These are phyloP conservation scores for Lordiphosa fenestrarum DNA, from an alignment of 2,888 invertebrate species.

Conservation along the genomic window DNA sequence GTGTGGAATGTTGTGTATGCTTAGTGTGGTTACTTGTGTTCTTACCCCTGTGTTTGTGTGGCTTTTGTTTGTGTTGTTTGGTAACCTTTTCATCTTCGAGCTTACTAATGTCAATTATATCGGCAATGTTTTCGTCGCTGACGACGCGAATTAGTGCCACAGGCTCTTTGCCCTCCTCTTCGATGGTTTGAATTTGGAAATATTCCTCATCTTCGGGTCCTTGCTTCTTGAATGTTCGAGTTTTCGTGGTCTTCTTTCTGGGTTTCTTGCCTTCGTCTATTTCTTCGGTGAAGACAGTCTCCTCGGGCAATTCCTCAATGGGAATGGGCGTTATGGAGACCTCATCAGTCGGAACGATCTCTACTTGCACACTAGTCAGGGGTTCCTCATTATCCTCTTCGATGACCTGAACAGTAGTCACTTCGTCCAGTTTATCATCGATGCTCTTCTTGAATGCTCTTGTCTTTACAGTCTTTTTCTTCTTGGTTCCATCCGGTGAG, in stretches of 20 bases:
- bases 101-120: constrained; percentile 78
- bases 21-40: constrained; percentile 56
- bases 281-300: constrained; percentile 74
- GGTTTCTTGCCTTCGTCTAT: constrained; percentile 76
- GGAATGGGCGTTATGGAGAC: constrained; percentile 56
- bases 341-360: constrained; percentile 72
- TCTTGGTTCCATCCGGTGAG: constrained; percentile 75
- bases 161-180: constrained; percentile 81
- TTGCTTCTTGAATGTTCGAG: constrained; percentile 81
- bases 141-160: constrained; percentile 79
- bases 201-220: constrained; percentile 77
- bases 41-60: constrained; percentile 78
- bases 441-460: constrained; percentile 78
- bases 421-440: constrained; percentile 78
- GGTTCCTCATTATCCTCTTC: constrained; percentile 76
- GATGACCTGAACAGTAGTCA: constrained; percentile 79
- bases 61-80: constrained; percentile 72
- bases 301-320: constrained; percentile 77
- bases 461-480: constrained; percentile 74
- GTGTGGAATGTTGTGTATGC: constrained; percentile 48
- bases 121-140: constrained; percentile 76
- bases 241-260: constrained; percentile 78
- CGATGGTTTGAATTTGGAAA: constrained; percentile 81
- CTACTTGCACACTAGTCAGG: constrained; percentile 71
- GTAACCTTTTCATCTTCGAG: constrained; percentile 76